A percentile compares a stretch with the other conserved stretches of the same genome.
These are phyloP conservation scores for Noctua pronuba DNA, from an alignment of 2,888 invertebrate species.

Conservation along the genomic window DNA sequence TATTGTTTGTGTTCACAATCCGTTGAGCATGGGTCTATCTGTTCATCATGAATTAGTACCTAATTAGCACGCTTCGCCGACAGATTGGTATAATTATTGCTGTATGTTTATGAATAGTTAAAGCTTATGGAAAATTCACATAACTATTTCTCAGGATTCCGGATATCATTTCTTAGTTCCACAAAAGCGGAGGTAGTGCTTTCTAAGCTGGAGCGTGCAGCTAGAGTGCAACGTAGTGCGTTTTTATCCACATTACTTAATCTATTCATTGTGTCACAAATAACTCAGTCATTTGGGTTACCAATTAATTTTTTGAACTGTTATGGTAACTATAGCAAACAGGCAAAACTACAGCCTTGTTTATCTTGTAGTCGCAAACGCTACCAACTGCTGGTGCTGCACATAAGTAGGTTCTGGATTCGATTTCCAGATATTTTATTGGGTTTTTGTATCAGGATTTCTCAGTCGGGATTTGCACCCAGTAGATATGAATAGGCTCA, in stretches of 20 bases:
- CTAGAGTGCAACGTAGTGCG: background rate
- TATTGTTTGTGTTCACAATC: slow-evolving; percentile 29
- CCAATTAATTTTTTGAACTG: background rate
- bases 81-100: slow-evolving; percentile 10
- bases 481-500: background rate
- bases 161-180: background rate
- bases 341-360: background rate
- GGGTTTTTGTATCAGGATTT: background rate
- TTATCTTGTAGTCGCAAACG: background rate
- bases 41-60: slow-evolving; percentile 14
- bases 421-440: background rate
- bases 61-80: slow-evolving; percentile 10
- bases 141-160: slow-evolving; percentile 10
- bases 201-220: background rate
- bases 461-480: no score
- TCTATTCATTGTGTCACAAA: background rate
- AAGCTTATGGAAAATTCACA: slow-evolving; percentile 1
- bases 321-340: background rate
- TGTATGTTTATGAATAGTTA: background rate
- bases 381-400: background rate
- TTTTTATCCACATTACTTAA: background rate
- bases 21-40: background rate
- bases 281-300: background rate
- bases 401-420: background rate
- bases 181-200: background rate